Conservation (phyloP, 2,797 vertebrate species). For the Poecilia gillii region DNA sequence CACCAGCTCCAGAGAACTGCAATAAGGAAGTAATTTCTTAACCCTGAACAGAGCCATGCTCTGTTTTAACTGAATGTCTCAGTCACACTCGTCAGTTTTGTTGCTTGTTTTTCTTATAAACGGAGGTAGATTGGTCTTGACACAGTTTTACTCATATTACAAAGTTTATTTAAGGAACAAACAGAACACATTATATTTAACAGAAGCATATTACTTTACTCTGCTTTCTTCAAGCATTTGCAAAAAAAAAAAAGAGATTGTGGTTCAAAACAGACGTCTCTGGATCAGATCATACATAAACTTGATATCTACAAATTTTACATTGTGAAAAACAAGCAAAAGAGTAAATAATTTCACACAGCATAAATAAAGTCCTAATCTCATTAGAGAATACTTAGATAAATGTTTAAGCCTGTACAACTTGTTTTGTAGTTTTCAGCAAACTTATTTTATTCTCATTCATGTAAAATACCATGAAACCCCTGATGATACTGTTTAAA, state of each 20-base stretch:
- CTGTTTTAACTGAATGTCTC: background rate
- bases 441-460: background rate
- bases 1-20: constrained; percentile 47
- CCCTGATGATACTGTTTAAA: background rate
- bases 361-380: background rate
- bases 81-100: background rate
- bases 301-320: background rate
- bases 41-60: background rate
- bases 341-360: background rate
- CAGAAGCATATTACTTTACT: background rate
- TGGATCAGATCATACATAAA: background rate
- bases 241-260: background rate
- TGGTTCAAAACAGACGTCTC: background rate
- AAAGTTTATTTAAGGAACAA: background rate
- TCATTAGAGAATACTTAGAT: too few relatives aligned
- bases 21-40: constrained; percentile 52
- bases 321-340: background rate
- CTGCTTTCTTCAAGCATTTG: background rate
- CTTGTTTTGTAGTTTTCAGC: background rate
- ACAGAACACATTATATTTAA: background rate
- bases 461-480: background rate
- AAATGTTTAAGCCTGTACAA: background rate
- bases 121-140: background rate
- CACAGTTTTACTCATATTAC: background rate
- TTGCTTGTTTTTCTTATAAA: background rate